Base-by-base conservation (phyloP, 2,113 vertebrate species). In the Notarius lentiginosus region DNA sequence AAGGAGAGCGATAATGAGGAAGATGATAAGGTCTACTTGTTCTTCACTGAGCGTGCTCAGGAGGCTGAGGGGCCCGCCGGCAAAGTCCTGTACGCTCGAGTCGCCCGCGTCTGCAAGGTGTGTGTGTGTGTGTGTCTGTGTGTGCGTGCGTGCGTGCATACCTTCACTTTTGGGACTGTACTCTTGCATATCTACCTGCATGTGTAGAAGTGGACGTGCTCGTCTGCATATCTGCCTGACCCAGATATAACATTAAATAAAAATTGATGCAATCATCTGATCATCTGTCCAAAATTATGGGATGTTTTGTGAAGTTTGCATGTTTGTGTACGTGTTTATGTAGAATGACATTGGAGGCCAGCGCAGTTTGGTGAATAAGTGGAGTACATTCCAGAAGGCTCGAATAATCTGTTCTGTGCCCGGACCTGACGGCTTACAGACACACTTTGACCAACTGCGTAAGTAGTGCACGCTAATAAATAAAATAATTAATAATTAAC, bases 381-480 rank as follows among this genome's bases (percentile, higher is more conserved):
- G 96, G 96, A 96, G 96, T 68, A 96, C 96, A 12, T 96, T 96
- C 88, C 95, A 96, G 88, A 96, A 96, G 89, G 93, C 96, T 66
- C 94, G 96, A n/a, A 89, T 96, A 88, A 93, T 96, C 47, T 96
- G 96, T 56, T 95, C 95, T 11, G 93, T 96, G 76, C 95, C 95
- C 0, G 95, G 96, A 79, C 91, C 94, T n/a, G 95, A 96, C 12
- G 95, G 95, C 84, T 91, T 96, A 51, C 94, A 96, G 89, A 96
- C 96, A 70, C 94, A 96, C 91, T 96, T 96, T 10, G 94, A 96
- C 92, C 95, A 95, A 86, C 94, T 96, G 86, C 95, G 96, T 96
- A 90, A 96, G 96, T 96, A 87, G 90, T n/a, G 49, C 17, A 66
- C 61, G 68, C 20, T 24, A n/a, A 51, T 51, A 51, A 76, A n/a